These are phyloP conservation scores for Taenioides sp. DNA, from an alignment of 2,797 vertebrate species.

Conservation along the genomic window DNA sequence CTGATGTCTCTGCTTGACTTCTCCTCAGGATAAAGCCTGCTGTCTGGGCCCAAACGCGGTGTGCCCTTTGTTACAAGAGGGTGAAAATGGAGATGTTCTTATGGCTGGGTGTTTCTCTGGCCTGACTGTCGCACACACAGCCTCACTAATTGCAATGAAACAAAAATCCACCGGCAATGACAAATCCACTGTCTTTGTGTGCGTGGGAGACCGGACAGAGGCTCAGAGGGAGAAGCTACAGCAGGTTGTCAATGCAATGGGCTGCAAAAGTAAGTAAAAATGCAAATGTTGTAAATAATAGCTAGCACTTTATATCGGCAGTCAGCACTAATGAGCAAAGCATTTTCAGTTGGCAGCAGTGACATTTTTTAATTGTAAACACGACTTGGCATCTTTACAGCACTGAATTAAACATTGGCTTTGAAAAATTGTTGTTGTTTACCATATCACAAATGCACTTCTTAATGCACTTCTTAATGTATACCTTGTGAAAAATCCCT, in stretches of 20 bases:
- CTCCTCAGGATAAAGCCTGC: constrained; percentile 86
- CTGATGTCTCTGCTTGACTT: constrained; percentile 12
- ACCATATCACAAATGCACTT: constrained; percentile 10
- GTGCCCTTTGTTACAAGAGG: constrained; percentile 71
- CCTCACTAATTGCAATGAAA: constrained; percentile 66
- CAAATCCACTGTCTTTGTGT: constrained; percentile 76
- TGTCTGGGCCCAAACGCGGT: constrained; percentile 83
- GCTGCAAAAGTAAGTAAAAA: constrained; percentile 82
- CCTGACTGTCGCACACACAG: constrained; percentile 83
- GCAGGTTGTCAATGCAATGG: constrained; percentile 73
- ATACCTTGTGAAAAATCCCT: too few species aligned
- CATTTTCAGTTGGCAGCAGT: constrained; percentile 30
- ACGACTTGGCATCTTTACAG: constrained; percentile 8
- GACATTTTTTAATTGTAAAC: constrained; percentile 40
- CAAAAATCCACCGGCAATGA: constrained; percentile 19
- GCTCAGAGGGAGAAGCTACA: constrained; percentile 74
- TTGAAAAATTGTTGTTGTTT: constrained; percentile 21
- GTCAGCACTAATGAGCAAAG: constrained; percentile 27
- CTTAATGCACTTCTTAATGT: constrained; percentile 10
- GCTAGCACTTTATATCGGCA: constrained; percentile 16
- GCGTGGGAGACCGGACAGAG: constrained; percentile 70
- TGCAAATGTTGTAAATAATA: constrained; percentile 19
- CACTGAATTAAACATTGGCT: constrained; percentile 14
- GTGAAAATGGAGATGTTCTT: constrained; percentile 81
- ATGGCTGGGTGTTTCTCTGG: constrained; percentile 82